Base-by-base conservation (phyloP, 1,140 invertebrate species). In the Scaptomyza graminum region DNA sequence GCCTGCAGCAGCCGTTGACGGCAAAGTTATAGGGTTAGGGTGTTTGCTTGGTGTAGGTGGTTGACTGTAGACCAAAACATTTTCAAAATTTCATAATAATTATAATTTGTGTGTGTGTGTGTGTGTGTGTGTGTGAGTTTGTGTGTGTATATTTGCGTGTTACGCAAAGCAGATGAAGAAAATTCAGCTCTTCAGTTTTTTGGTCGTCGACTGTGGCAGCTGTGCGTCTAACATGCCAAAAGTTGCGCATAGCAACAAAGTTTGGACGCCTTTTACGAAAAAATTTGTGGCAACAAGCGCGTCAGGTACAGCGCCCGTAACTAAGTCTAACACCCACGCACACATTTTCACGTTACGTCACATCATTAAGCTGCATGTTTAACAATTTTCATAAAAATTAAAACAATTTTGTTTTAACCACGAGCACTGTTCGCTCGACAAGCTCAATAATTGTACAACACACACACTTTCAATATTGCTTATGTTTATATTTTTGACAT, bases 11-110 rank as follows among this genome's bases (percentile, higher is more conserved):
- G 79, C 47, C 66, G 60, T 49, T 84, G 76, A 79, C 80, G 83
- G 79, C 54, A 43, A 7, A 18, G 37, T 39, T 39, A 12, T 22
- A 1, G 16, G 39, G 22, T 12, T 25, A 7, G 6, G 41, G 44
- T 15, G 7, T 5, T 5, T 7, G 7, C 4, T 16, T 3, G 12
- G 1, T 5, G 54, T 15, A 39, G 39, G 6, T n/a, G 55, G 55
- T 0, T 13, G 13, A n/a, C 34, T 46, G 62, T 44, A 51, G 73
- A 22, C 37, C 72, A 67, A 59, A 71, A 66, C 59, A 76, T 79
- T 79, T 61, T 62, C 57, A 67, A 77, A 85, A 84, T 84, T 80
- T 74, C 79, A 85, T 84, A 74, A 84, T 84, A 84, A 84, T 84
- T 84, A 84, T 84, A 87, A 84, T 85, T 84, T 77, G 76, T 76